A percentile compares a stretch with the other conserved stretches of the same genome.
Evolutionary conservation across 2,888 invertebrate genomes (phyloP).

Genomic region (Torymus aiolomorphi): DNA sequence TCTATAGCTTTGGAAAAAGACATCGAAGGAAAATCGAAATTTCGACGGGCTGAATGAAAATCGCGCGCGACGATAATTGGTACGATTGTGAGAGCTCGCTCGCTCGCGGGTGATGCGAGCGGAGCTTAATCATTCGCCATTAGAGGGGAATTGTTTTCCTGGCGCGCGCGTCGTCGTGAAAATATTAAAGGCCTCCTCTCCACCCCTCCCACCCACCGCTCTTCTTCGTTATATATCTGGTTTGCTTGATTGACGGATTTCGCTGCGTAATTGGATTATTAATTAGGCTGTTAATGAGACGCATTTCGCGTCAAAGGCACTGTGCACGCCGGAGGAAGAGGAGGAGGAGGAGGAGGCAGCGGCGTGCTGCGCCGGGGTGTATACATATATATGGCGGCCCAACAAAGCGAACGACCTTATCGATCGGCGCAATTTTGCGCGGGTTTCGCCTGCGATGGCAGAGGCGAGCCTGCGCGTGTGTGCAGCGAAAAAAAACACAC

Average conservation of each 20-base stretch:
- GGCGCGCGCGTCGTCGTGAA: slow-evolving; percentile 19
- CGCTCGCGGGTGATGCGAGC: slow-evolving; percentile 23
- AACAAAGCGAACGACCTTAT: slow-evolving; percentile 62
- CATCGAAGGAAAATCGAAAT: slow-evolving; percentile 13
- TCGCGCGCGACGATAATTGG: slow-evolving; percentile 43
- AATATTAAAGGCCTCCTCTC: slow-evolving; percentile 46
- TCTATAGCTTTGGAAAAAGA: slow-evolving; percentile 1
- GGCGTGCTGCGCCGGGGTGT: neutral
- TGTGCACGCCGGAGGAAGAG: neutral
- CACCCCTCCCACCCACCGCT: slow-evolving; percentile 1
- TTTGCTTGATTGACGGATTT: slow-evolving; percentile 63
- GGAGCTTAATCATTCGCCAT: slow-evolving; percentile 54
- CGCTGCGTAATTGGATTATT: slow-evolving; percentile 74
- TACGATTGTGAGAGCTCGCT: slow-evolving; percentile 38
- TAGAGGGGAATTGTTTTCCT: slow-evolving; percentile 53
- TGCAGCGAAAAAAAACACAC: slow-evolving; percentile 33
- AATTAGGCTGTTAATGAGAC: slow-evolving; percentile 75
- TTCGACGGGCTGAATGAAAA: slow-evolving; percentile 36
- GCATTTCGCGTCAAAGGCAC: slow-evolving; percentile 66
- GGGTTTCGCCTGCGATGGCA: slow-evolving; percentile 27
- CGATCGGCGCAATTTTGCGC: slow-evolving; percentile 58
- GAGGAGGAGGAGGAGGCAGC: slow-evolving; percentile 23
- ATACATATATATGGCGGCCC: neutral
- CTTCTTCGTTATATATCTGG: slow-evolving; percentile 37
- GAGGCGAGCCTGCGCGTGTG: slow-evolving; percentile 14